Base-by-base conservation (phyloP, 2,797 vertebrate genomes). In the Hydrocynus forskahlii region DNA sequence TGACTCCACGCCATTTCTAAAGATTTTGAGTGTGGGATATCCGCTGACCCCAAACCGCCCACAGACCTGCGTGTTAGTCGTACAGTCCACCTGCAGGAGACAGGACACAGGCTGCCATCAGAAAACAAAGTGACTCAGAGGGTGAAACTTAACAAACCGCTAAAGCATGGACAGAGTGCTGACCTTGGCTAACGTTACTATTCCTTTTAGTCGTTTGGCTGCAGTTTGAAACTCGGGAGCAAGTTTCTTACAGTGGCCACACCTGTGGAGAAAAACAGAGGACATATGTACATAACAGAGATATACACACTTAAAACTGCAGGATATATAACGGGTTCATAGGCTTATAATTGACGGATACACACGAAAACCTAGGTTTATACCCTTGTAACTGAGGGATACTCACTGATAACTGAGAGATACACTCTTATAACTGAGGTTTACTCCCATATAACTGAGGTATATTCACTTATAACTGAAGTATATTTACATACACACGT, bases 201-300 rank as follows among this genome's bases (percentile, higher is more conserved):
- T 86, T 21, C 94, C 94, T 80, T 93, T 94, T 71, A 95, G 89
- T 21, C 86, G 81, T 4, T 19, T 83, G 3, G 94, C 95, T 16
- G 94, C 95, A 52, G 88, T 90, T 75, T 95, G 92, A 87, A 93
- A 95, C n/a, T 94, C 94, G 38, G 95, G 94, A 73, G 92, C 84
- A 1, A 95, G 82, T 82, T 94, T 94, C 80, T 95, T 94, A 89
- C 94, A 95, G 76, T 95, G 94, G 10, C 90, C 93, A 75, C 95
- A 95, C 95, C 94, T 95, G 86, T 21, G 35, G 17, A 64, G 1
- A 25, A 38, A 73, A 29, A 19, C 70, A 21, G 59, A 43, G n/a
- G n/a, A n/a, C n/a, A n/a, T n/a, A n/a, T n/a, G n/a, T n/a, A n/a
- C n/a, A n/a, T n/a, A n/a, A n/a, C n/a, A n/a, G n/a, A n/a, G n/a